Base-by-base conservation (phyloP, 2,888 invertebrate species). In the Platycheirus rosarum region DNA sequence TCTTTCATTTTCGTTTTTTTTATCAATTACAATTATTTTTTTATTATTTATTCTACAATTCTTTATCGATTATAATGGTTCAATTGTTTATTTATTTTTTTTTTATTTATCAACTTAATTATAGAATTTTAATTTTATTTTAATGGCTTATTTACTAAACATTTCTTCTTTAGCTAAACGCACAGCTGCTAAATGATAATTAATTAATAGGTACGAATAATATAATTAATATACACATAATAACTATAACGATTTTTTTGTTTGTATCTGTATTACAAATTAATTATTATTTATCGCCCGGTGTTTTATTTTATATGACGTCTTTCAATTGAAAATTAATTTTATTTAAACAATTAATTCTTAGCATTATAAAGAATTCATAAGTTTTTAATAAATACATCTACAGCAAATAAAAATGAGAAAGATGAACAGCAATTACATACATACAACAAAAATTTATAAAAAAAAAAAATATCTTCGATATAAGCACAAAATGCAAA, bases 21-120 rank as follows among this genome's bases (percentile, higher is more conserved):
- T 42, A 70, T 63, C 70, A 70, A 57, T 77, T 77, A 77, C 57
- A 79, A 68, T 55, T 73, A 53, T 48, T 60, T 18, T 49, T 78
- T 66, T 82, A 82, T 82, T 82, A 82, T 82, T 66, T 82, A 82
- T 68, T 82, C 82, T 82, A 82, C 82, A 82, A 63, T 77, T 77
- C 63, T 63, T 82, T 82, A 73, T 82, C 63, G 73, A 40, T 77
- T 73, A 68, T 77, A 77, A 68, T 57, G 66, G 29, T 62, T 60
- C 70, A 71, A 70, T 75, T 49, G 48, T 79, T 55, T 8, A 32
- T 8, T 32, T 32, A 8, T 46, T 16, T 62, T 46, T 23, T 57
- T 66, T 18, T n/a, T 66, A 18, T 44, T 53, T 14, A 8, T 32
- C 69, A 53, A 57, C 49, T 49, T 60, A 60, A 29, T 35, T 11